These are phyloP conservation scores for Platichthys stellatus DNA, from an alignment of 2,113 vertebrate genomes.

Conservation along the genomic window DNA sequence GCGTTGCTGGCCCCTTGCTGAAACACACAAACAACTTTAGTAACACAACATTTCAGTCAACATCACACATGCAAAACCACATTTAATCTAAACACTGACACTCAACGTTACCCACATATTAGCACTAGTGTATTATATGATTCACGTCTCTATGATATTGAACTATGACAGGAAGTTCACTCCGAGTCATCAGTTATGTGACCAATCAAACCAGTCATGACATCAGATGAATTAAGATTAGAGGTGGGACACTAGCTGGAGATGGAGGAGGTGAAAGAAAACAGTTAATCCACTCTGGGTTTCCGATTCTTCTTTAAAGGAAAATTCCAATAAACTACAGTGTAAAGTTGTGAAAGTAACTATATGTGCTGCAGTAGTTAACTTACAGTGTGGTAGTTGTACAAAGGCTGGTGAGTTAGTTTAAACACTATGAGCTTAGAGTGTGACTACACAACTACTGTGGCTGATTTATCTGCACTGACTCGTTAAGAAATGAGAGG, in stretches of 20 bases:
- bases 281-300: constrained; percentile 44
- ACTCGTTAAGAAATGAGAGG: neutral
- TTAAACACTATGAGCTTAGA: neutral
- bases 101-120: constrained; percentile 1
- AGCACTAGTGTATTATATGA: constrained; percentile 16
- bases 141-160: constrained; percentile 32
- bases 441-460: too few species aligned
- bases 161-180: neutral
- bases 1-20: constrained; percentile 98
- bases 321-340: neutral
- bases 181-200: constrained; percentile 25
- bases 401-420: neutral
- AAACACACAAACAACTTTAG: constrained; percentile 71
- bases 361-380: neutral
- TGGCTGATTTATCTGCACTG: neutral
- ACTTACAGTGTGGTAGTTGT: neutral
- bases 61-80: neutral
- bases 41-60: neutral
- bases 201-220: constrained; percentile 47
- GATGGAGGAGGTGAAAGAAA: constrained; percentile 58
- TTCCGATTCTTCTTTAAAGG: constrained; percentile 12
- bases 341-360: neutral
- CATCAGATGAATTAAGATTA: constrained; percentile 62
- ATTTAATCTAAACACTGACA: neutral
- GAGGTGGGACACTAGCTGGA: constrained; percentile 53